These are phyloP conservation scores for Atherinomorus stipes DNA, from an alignment of 2,113 vertebrate species.

Conservation along the genomic window DNA sequence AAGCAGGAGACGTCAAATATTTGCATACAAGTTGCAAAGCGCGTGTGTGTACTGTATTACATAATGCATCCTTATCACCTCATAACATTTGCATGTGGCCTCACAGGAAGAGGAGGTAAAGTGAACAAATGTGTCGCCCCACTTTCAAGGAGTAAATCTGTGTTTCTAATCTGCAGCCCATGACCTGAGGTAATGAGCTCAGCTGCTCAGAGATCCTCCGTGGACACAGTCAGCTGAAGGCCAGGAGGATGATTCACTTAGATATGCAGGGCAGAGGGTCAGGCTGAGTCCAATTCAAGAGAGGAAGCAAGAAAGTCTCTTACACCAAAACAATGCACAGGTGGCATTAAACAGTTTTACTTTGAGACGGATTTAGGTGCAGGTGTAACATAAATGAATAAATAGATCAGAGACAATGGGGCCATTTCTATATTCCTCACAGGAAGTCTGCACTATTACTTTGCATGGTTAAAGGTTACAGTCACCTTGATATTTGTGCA, in stretches of 20 bases:
- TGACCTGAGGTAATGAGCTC: constrained; percentile 66
- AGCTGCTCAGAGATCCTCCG: constrained; percentile 57
- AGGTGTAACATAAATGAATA: not conserved
- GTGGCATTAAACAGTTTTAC: not conserved
- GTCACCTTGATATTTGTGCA: no score
- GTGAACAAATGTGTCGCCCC: constrained; percentile 19
- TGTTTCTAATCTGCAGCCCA: constrained; percentile 53
- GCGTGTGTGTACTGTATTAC: no score
- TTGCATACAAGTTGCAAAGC: no score
- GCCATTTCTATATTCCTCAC: not conserved
- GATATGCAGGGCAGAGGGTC: constrained; percentile 1
- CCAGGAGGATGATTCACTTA: constrained; percentile 1
- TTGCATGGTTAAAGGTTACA: not conserved
- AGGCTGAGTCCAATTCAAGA: not conserved
- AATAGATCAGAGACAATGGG: not conserved
- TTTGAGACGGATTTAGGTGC: not conserved
- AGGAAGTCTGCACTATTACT: not conserved
- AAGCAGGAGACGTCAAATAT: no score
- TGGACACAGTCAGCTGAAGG: constrained; percentile 21
- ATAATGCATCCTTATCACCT: not conserved
- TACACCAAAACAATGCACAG: no score
- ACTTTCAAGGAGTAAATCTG: constrained; percentile 56
- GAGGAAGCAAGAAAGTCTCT: not conserved
- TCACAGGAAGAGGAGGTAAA: not conserved
- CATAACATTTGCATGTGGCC: not conserved